phyloP scores from a whole-genome alignment of 2,113 vertebrate species.

The Montifringilla adamsi region DNA sequence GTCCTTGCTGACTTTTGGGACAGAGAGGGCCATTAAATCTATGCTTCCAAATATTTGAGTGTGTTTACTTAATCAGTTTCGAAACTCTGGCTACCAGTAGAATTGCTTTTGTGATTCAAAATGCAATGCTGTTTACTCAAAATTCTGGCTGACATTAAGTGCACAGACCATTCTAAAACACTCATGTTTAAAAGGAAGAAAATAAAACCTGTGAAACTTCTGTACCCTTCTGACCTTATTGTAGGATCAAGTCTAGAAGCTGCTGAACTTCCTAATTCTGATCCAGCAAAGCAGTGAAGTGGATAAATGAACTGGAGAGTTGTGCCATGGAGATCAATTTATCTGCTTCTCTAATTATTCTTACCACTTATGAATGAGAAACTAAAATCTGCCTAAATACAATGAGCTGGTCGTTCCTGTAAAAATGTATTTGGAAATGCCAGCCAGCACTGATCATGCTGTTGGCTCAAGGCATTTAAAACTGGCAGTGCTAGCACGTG shows the following conservation, averaged over 20 bases:
- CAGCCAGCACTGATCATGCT: background rate
- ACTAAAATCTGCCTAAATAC: background rate
- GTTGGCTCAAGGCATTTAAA: background rate
- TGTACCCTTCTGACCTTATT: background rate
- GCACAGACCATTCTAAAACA: background rate
- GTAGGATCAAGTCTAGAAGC: background rate
- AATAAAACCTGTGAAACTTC: background rate
- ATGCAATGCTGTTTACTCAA: background rate
- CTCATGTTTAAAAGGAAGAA: background rate
- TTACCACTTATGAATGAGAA: background rate
- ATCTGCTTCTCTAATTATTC: background rate
- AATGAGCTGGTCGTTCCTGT: background rate
- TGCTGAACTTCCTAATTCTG: background rate
- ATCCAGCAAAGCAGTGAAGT: background rate
- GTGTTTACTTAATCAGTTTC: background rate
- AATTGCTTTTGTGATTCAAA: background rate
- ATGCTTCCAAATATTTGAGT: background rate
- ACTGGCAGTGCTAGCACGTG: fast-evolving
- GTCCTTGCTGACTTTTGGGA: conserved; percentile 11
- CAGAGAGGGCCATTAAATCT: background rate
- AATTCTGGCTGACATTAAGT: background rate
- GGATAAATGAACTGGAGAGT: background rate
- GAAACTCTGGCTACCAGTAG: background rate
- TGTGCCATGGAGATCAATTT: background rate
- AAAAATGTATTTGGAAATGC: background rate